Evolutionary conservation across 2,888 invertebrate genomes (phyloP).

Genomic region (Paralinhomoeus sp.): DNA sequence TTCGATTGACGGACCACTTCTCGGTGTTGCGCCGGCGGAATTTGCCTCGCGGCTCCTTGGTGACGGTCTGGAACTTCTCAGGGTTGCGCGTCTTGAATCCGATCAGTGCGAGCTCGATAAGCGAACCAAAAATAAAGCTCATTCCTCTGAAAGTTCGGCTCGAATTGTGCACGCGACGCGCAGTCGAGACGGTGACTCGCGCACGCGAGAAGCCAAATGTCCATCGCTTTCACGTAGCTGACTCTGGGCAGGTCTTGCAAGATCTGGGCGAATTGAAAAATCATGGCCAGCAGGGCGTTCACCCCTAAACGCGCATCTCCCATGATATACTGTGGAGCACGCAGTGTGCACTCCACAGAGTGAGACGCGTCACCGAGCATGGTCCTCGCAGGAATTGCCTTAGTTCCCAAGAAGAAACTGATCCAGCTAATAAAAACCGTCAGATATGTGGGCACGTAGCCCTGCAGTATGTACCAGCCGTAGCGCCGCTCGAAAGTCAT

Average conservation of each 20-base stretch:
- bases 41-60: no score
- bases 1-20: no score
- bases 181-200: no score
- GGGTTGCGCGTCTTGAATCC: slow-evolving; percentile 20
- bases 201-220: slow-evolving; percentile 21
- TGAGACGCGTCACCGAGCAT: slow-evolving; percentile 13
- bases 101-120: slow-evolving; percentile 22
- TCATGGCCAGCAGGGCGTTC: slow-evolving; percentile 24
- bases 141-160: slow-evolving; percentile 17
- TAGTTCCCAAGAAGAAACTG: slow-evolving; percentile 23
- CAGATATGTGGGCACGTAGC: slow-evolving; percentile 24
- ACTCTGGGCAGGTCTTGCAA: slow-evolving; percentile 23
- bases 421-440: slow-evolving; percentile 25
- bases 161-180: no score
- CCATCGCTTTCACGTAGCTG: slow-evolving; percentile 20
- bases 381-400: slow-evolving; percentile 24
- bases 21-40: no score
- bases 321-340: no score
- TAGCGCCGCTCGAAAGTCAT: slow-evolving; percentile 21
- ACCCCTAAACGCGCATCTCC: slow-evolving; percentile 8
- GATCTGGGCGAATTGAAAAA: slow-evolving; percentile 25
- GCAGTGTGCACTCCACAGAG: no score
- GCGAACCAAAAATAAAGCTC: slow-evolving; percentile 23
- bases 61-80: no score
- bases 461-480: slow-evolving; percentile 24